Conservation (phyloP, 2,797 vertebrate genomes). For the Semaprochilodus insignis region DNA sequence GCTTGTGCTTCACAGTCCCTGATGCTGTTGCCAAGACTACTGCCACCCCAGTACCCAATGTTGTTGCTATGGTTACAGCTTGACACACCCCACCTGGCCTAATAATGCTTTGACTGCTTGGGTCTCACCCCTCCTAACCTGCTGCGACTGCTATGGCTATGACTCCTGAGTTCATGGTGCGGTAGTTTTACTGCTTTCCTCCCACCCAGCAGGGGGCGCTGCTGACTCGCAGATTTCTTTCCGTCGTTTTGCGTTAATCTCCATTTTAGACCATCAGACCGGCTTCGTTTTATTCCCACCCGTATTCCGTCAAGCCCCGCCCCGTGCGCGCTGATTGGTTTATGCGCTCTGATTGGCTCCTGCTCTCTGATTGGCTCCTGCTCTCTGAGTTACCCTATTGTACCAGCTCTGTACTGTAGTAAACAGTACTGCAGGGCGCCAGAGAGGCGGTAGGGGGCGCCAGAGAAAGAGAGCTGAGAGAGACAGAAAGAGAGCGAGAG, state of each 20-base stretch:
- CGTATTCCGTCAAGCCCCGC: neutral
- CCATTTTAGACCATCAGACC: slow-evolving; percentile 71
- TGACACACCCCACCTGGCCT: no score
- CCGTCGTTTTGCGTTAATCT: slow-evolving; percentile 67
- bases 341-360: slow-evolving; percentile 43
- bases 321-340: neutral
- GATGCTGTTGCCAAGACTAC: no score
- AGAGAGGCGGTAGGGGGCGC: neutral
- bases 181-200: slow-evolving; percentile 58
- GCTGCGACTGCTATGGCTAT: no score
- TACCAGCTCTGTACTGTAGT: slow-evolving; percentile 56
- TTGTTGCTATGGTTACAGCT: neutral
- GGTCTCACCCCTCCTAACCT: no score
- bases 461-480: neutral
- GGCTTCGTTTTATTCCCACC: slow-evolving; percentile 56
- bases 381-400: slow-evolving; percentile 64
- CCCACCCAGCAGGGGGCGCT: slow-evolving; percentile 79
- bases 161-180: no score
- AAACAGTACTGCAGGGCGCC: slow-evolving; percentile 53
- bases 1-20: no score
- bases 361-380: no score
- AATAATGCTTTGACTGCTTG: no score
- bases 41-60: neutral
- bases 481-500: no score
- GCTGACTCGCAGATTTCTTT: slow-evolving; percentile 66